A percentile compares a stretch with the other conserved stretches of the same genome.
phyloP scores from a whole-genome alignment of 2,113 vertebrate genomes.

The human region GRCh38 chr3:172312001-172312500 shows the following conservation, averaged over 20 bases:
- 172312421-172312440: not conserved
- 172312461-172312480: not conserved
- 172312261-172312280: not conserved
- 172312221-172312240: not conserved
- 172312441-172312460: not conserved
- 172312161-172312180: not conserved
- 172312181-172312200: not conserved
- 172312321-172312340: not conserved
- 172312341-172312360: conserved; percentile 17
- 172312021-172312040: conserved; percentile 6
- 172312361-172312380: conserved; percentile 7
- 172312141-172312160: not conserved
- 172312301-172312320: not conserved
- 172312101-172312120: conserved; percentile 15
- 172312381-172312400: not conserved
- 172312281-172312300: not conserved
- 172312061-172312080: conserved; percentile 5
- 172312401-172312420: not conserved
- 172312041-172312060: not conserved
- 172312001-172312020: not conserved
- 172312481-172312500: not conserved
- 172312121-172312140: not conserved
- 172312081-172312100: conserved; percentile 26
- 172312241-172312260: not conserved
- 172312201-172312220: conserved; percentile 15